phyloP scores from a whole-genome alignment of 1,140 invertebrate genomes.

The Mya arenaria region DNA sequence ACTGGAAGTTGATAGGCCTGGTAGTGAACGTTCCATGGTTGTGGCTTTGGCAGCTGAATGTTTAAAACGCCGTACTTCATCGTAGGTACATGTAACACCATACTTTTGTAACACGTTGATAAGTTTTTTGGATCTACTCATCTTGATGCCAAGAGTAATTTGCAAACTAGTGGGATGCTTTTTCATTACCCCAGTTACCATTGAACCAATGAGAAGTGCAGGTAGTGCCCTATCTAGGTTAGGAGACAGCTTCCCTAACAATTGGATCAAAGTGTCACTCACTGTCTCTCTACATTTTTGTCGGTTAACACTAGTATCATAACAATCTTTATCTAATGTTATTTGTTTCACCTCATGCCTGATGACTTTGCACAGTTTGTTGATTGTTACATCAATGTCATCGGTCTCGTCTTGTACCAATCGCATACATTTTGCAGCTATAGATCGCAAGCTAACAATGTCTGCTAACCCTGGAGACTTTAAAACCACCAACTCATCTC shows the following conservation, averaged over 20 bases:
- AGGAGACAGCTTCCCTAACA: not conserved
- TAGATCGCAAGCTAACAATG: constrained; percentile 37
- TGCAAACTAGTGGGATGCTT: constrained; percentile 45
- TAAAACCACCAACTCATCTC: constrained; percentile 25
- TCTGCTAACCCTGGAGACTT: constrained; percentile 24
- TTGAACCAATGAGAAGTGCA: constrained; percentile 51
- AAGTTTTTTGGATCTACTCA: constrained; percentile 21
- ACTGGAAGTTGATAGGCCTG: not conserved
- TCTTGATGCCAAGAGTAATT: constrained; percentile 50
- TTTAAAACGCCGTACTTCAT: constrained; percentile 61
- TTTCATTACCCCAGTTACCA: constrained; percentile 46
- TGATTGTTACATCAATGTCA: not conserved
- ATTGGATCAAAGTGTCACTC: not conserved
- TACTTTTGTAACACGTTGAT: constrained; percentile 41
- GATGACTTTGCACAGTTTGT: not conserved
- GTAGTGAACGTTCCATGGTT: not conserved
- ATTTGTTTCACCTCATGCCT: not conserved
- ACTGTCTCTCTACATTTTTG: not conserved
- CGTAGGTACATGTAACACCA: constrained; percentile 54
- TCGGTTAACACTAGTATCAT: not conserved
- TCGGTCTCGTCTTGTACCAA: constrained; percentile 26
- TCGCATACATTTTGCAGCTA: not conserved
- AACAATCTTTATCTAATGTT: not conserved
- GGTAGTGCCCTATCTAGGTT: constrained; percentile 28
- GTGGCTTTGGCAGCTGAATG: constrained; percentile 47